These are phyloP conservation scores for Dascyllus trimaculatus DNA, from an alignment of 2,113 vertebrate genomes.

Conservation along the genomic window DNA sequence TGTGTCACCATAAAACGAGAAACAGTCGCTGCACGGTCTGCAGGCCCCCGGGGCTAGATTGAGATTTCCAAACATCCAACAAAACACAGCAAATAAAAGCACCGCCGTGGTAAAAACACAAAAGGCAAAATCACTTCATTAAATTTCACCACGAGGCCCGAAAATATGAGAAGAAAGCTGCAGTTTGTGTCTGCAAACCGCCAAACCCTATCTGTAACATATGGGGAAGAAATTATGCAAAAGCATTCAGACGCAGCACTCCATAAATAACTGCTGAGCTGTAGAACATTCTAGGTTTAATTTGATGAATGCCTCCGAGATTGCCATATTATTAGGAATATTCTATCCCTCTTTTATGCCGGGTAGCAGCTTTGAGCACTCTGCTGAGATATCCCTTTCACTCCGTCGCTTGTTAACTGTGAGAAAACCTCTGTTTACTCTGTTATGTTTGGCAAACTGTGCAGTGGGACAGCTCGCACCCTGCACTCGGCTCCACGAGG, in stretches of 20 bases:
- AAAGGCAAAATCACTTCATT: constrained; percentile 69
- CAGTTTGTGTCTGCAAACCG: constrained; percentile 51
- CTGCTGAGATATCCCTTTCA: constrained; percentile 71
- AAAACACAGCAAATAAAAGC: constrained; percentile 60
- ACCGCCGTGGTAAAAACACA: constrained; percentile 63
- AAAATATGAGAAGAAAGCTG: constrained; percentile 37
- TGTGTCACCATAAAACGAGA: constrained; percentile 43
- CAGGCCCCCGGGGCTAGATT: constrained; percentile 38
- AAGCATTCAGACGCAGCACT: constrained; percentile 58
- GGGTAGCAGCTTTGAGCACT: constrained; percentile 16
- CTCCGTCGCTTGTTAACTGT: constrained; percentile 72
- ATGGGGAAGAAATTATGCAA: constrained; percentile 65
- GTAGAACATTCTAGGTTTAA: constrained; percentile 51
- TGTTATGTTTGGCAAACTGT: constrained; percentile 79
- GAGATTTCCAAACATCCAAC: constrained; percentile 55
- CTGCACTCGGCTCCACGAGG: constrained; percentile 64
- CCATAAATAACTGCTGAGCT: constrained; percentile 65
- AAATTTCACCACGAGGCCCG: constrained; percentile 55
- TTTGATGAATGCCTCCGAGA: constrained; percentile 53
- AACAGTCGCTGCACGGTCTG: constrained; percentile 9
- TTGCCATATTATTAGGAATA: constrained; percentile 47
- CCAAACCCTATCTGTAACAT: constrained; percentile 52
- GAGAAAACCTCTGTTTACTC: constrained; percentile 85
- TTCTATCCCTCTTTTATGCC: background rate
- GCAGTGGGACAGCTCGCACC: constrained; percentile 74